These are phyloP conservation scores for Cygnus atratus DNA, from an alignment of 2,113 vertebrate species.

Conservation along the genomic window DNA sequence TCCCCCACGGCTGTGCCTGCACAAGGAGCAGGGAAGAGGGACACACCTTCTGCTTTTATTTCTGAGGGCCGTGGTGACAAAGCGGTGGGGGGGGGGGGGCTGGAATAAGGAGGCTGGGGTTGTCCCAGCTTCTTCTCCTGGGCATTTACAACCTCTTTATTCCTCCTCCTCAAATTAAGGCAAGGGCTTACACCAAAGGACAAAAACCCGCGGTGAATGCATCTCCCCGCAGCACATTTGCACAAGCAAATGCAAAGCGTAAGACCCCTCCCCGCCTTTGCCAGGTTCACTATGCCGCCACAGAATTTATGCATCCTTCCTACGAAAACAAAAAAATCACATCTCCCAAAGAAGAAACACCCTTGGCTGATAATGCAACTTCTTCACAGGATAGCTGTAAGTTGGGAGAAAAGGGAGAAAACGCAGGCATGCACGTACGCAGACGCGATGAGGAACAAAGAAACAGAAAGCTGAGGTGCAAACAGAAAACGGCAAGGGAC, in stretches of 20 bases:
- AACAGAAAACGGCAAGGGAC: not conserved
- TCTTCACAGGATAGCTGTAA: not conserved
- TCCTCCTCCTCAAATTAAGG: not conserved
- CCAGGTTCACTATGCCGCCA: not conserved
- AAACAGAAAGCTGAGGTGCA: not conserved
- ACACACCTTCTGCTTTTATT: not conserved
- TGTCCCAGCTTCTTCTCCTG: accelerated
- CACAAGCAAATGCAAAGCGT: not conserved
- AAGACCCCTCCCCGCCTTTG: not conserved
- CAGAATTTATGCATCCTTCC: not conserved
- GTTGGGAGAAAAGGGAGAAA: not conserved
- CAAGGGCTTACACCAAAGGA: not conserved
- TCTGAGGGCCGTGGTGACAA: accelerated
- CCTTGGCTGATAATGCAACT: not conserved
- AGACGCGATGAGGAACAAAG: not conserved
- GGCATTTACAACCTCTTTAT: accelerated
- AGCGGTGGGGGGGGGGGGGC: not conserved
- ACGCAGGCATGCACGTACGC: not conserved
- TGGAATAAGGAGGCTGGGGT: not conserved
- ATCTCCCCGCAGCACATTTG: not conserved
- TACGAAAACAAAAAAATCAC: not conserved
- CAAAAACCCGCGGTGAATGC: not conserved
- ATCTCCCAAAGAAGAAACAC: not conserved
- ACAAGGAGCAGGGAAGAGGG: not conserved
- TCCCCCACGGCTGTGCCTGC: accelerated